Conservation (phyloP, 2,797 vertebrate genomes). For the Saxicola maurus region DNA sequence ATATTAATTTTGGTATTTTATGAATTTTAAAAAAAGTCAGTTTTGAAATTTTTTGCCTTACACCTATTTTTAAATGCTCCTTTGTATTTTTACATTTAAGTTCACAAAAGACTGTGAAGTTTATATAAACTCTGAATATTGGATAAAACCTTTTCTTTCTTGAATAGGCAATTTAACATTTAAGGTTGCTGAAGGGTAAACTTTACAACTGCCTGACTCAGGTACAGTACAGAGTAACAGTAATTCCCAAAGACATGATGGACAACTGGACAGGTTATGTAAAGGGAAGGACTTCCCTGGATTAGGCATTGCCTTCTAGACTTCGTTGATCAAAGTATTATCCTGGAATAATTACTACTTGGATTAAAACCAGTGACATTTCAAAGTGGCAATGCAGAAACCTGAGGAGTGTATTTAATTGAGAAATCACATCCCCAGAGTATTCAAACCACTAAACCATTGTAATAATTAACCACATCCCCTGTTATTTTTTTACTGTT, state of each 20-base stretch:
- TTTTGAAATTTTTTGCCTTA: background rate
- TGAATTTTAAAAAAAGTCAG: rapidly evolving
- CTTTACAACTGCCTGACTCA: background rate
- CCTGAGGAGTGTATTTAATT: background rate
- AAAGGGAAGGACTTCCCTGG: background rate
- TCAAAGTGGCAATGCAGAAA: constrained; percentile 7
- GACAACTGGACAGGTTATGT: background rate
- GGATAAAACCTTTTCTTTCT: background rate
- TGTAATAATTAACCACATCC: constrained; percentile 26
- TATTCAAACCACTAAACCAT: background rate
- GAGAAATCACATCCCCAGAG: constrained; percentile 24
- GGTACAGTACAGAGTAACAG: background rate
- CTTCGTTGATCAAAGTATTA: background rate
- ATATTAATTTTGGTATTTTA: background rate
- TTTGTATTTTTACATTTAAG: background rate
- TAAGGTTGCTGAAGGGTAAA: background rate
- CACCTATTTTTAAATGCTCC: background rate
- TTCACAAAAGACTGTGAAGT: background rate
- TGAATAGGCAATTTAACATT: background rate
- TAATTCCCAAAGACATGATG: background rate
- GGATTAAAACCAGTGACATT: constrained; percentile 26
- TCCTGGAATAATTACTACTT: constrained; percentile 16
- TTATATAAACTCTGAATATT: background rate
- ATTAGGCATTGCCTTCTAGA: background rate
- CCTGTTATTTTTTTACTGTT: constrained; percentile 27